phyloP scores from a whole-genome alignment of 2,797 vertebrate species.

The Peromyscus eremicus region DNA sequence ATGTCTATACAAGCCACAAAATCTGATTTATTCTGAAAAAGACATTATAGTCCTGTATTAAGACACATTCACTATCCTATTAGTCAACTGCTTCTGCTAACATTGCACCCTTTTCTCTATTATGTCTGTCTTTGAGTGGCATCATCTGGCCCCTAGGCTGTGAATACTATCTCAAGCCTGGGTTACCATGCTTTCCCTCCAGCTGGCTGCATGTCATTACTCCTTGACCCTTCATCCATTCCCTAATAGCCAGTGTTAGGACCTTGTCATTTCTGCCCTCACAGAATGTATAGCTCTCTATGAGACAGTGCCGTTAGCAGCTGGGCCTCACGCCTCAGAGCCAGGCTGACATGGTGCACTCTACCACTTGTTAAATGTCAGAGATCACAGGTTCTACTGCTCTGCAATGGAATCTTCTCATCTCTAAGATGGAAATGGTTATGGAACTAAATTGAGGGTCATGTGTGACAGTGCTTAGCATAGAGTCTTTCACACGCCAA shows the following conservation, averaged over 20 bases:
- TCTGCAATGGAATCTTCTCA: neutral
- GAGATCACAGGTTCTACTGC: neutral
- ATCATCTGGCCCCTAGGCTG: neutral
- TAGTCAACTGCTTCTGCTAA: neutral
- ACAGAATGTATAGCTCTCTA: neutral
- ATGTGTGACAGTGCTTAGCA: neutral
- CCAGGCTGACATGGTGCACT: neutral
- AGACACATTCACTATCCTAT: neutral
- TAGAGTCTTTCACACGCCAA: neutral
- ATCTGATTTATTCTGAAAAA: constrained; percentile 15
- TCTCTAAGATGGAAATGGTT: neutral
- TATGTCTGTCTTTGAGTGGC: neutral
- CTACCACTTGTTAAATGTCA: neutral
- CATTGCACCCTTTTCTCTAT: neutral
- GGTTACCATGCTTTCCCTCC: neutral
- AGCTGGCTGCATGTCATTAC: neutral
- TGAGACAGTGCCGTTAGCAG: neutral
- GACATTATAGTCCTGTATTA: neutral
- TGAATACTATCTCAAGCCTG: neutral
- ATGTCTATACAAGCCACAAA: neutral
- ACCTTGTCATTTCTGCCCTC: neutral
- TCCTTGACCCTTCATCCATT: neutral
- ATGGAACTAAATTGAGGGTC: neutral
- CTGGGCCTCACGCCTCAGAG: neutral
- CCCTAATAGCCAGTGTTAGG: neutral